Evolutionary conservation across 2,888 invertebrate genomes (phyloP), one percentile per base, ranked within the genome.

Genomic region (Automeris io): DNA sequence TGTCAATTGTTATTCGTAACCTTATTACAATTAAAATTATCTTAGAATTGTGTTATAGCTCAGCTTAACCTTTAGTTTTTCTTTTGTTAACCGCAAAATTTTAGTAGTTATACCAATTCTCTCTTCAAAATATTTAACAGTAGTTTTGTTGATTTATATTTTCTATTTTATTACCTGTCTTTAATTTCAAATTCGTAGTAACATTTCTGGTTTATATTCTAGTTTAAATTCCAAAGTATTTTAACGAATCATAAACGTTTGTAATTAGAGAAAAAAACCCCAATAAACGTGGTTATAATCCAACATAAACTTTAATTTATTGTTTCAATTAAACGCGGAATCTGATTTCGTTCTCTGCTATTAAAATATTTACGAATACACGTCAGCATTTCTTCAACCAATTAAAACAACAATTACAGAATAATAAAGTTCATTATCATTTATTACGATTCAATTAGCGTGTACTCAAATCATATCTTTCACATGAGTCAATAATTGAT

Each of bases 361-460:
- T 53, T 44, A 48, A 26, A 19, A 39, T 39, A 34, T 33, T 22
- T 37, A 42, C 29, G 25, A 31, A 38, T 41, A 40, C 40, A 37
- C 39, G 25, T 41, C 39, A 45, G 32, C 32, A 23, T 16, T 37
- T 37, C 31, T 35, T 39, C 35, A 43, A 35, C 43, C 42, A 56
- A 53, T 50, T 51, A 48, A 45, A 50, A 48, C 46, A 45, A 31
- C 34, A 35, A 49, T 46, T 40, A 43, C 45, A 41, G 42, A 42
- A 44, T 8, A 42, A 43, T 46, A 46, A 47, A 48, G 41, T 29
- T 47, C 44, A 42, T 29, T 35, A 34, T 40, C 25, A 32, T 45
- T 48, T 49, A 50, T 46, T 50, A 39, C 33, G 41, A 35, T 47
- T 44, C 51, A 52, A 47, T 51, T 45, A 45, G 34, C 34, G 22